phyloP scores from a whole-genome alignment of 2,113 vertebrate genomes.

The Percopsis transmontana region DNA sequence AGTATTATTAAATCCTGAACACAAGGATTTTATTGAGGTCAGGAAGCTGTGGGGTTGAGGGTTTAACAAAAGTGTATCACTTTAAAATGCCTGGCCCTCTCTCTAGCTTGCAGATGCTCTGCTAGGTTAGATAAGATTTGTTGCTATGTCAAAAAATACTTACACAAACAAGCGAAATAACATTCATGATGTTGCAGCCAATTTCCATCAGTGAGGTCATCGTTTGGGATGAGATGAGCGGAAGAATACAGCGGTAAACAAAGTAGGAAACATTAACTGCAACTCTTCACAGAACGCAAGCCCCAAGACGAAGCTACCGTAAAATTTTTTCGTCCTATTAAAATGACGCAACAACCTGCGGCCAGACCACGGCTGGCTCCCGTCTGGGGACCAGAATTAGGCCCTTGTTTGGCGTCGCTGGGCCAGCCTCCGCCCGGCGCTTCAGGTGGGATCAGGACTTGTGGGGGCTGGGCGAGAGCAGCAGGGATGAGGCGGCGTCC shows the following conservation, averaged over 20 bases:
- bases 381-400: neutral
- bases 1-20: no score
- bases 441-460: conserved; percentile 86
- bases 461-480: conserved; percentile 86
- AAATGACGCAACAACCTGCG: neutral
- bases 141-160: neutral
- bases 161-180: neutral
- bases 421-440: neutral
- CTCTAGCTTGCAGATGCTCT: conserved; percentile 39
- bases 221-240: conserved; percentile 20
- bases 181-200: neutral
- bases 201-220: conserved; percentile 8
- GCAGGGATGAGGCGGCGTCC: conserved; percentile 86
- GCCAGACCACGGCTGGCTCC: neutral
- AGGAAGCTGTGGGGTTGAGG: no score
- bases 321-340: conserved; percentile 27
- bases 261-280: conserved; percentile 12
- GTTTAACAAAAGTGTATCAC: conserved; percentile 11
- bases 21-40: no score
- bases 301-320: conserved; percentile 35
- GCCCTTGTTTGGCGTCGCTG: neutral
- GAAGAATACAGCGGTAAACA: neutral
- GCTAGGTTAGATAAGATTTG: conserved; percentile 38
- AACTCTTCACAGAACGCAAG: conserved; percentile 36
- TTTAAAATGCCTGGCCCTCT: conserved; percentile 4